These are phyloP conservation scores for Serinus canaria DNA, from an alignment of 2,113 vertebrate genomes.

Conservation along the genomic window DNA sequence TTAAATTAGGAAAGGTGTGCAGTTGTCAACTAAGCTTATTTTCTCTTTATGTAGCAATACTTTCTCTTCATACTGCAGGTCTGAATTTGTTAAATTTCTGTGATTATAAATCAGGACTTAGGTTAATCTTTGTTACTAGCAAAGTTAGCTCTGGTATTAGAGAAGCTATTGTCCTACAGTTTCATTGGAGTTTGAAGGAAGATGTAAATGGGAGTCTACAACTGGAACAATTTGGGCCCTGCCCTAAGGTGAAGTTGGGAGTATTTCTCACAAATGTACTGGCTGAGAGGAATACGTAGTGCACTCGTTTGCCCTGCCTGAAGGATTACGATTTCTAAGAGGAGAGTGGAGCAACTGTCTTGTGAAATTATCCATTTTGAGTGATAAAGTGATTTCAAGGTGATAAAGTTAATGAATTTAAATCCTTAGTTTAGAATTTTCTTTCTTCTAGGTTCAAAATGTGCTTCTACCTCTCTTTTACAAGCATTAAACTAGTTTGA, in stretches of 20 bases:
- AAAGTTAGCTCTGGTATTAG: not conserved
- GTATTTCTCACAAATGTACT: not conserved
- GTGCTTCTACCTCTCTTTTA: not conserved
- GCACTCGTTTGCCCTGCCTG: not conserved
- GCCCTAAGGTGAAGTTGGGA: not conserved
- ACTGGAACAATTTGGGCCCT: not conserved
- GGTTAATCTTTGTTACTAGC: not conserved
- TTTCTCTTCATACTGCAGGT: not conserved
- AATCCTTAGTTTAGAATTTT: not conserved
- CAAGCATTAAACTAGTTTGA: not conserved
- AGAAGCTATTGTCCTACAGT: not conserved
- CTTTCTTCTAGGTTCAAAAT: not conserved
- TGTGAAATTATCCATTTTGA: not conserved
- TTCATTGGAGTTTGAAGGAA: not conserved
- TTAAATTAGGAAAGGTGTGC: not conserved
- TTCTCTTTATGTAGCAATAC: not conserved
- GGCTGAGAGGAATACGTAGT: not conserved
- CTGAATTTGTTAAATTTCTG: not conserved
- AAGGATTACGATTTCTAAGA: not conserved
- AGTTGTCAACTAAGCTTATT: not conserved
- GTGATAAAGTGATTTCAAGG: not conserved
- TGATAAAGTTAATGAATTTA: not conserved
- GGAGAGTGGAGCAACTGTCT: accelerated
- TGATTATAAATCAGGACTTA: not conserved
- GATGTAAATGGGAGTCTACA: not conserved